Base-by-base conservation (phyloP, 23 tunicate species). In the Phallusia fumigata region DNA sequence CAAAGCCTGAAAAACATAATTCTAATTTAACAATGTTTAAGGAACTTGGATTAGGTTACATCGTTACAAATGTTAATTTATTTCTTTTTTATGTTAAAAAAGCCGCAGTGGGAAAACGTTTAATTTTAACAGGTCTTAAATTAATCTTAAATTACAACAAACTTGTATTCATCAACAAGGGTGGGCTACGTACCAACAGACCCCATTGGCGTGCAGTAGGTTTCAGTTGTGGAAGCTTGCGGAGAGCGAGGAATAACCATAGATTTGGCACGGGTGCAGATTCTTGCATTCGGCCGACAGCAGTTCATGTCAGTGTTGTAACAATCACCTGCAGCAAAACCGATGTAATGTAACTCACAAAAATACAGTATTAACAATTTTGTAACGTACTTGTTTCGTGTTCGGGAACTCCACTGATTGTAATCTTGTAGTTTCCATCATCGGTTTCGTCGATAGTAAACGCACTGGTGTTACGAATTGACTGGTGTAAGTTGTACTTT, bases 261-360 rank as follows among this genome's bases (percentile, higher is more conserved):
- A 1, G 28, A 21, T 24, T 24, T 58, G 28, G 26, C 69, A 58
- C 69, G 69, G 28, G 28, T 22, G 69, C 69, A 58, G 69, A 58
- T 58, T 58, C 69, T 58, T 24, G 69, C 69, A 24, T 58, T 13
- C 11, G 69, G 69, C 3, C 69, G 69, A 13, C 69, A 58, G 16
- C 69, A 58, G 28, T 58, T 58, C 69, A 58, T 58, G 13, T 58
- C 69, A 58, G 69, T 58, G 69, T 58, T 58, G 69, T 58, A 58
- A 16, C 69, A 58, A 58, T 58, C 69, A 24, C 69, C 69, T 58
- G 16, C 28, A 58, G 28, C n/a, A n/a, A n/a, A n/a, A n/a, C n/a
- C n/a, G n/a, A n/a, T n/a, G n/a, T n/a, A n/a, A n/a, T n/a, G n/a
- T n/a, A n/a, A n/a, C n/a, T n/a, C n/a, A n/a, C n/a, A n/a, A n/a